Evolutionary conservation across 2,888 invertebrate genomes (phyloP), one percentile per base, ranked within the genome.

Genomic region (Encarsia formosa): DNA sequence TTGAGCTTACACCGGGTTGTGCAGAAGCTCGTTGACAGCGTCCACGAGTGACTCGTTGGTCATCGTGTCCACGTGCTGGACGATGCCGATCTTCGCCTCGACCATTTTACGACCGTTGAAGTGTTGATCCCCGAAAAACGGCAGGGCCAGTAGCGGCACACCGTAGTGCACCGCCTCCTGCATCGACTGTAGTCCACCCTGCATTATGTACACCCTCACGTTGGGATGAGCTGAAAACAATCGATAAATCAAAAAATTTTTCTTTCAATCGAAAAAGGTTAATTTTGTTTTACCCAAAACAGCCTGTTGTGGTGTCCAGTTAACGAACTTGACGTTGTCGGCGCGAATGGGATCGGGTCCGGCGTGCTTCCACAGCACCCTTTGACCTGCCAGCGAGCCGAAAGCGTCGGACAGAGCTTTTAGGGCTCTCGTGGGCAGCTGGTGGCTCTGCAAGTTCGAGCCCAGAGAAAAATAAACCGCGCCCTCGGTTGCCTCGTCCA

Each of bases 381-480:
- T 69, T 6, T 15, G n/a, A 63, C 73, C 71, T 61, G 66, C 63
- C 52, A 75, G 60, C 55, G 70, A 67, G 54, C 68, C 60, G 49
- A 75, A 68, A 41, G 66, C 70, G 52, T 64, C 61, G 51, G 66
- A 63, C 54, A 75, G 62, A 52, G 66, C 63, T 51, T 64, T 61
- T 59, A 70, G 63, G 61, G 66, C 61, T 23, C 58, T 60, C 29
- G 53, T 60, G 20, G 72, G 66, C 63, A 75, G 59, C 54, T 73
- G 69, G 59, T 68, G 65, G 54, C 67, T 70, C 63, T 72, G 67
- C 56, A 75, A 67, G 60, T 75, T 73, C 46, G 75, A 74, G 26
- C 75, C 75, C 51, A 75, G 63, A 52, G 74, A 74, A 61, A 75
- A 73, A 61, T 71, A 73, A 63, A 76, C 68, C 39, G 65, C 69